Base-by-base conservation (phyloP, 35 echinoderm and acorn worm species). In the Anneissia japonica region DNA sequence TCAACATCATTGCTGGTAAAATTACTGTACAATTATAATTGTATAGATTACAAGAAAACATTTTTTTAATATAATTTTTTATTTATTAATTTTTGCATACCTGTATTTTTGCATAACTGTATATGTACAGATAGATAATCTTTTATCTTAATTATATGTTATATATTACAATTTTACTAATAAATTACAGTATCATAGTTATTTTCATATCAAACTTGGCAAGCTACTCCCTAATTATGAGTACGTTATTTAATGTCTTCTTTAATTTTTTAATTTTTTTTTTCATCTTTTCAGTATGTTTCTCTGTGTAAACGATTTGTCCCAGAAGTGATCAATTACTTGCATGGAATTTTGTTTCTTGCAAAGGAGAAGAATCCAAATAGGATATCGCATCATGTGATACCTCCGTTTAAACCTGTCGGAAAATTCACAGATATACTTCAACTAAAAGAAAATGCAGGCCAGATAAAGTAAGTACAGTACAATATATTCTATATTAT, bases 301-400 rank as follows among this genome's bases (percentile, higher is more conserved):
- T 74, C 81, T 77, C 72, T 93, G n/a, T 93, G 91, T 0, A 93
- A 91, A 79, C 84, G 91, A 32, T 85, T 91, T 86, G 89, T 97
- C 17, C 95, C 95, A 72, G 95, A 97, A 73, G 91, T 89, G 0
- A 81, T 97, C 74, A 97, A 93, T 81, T 93, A 88, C 75, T 76
- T 97, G 16, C 88, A 83, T 41, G 95, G 95, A 46, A 30, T 97
- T 19, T 31, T 97, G 13, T 97, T 88, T 82, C 79, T 97, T 28
- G 81, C 91, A 34, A 88, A 56, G n/a, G 43, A 88, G 10, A 93
- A 94, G 36, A 84, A 86, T 19, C 28, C 35, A 0, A 35, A 35
- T 11, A 56, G 35, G 32, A 38, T 90, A 23, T 64, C 1, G 34
- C 84, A 91, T 33, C 30, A 91, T 43, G 74, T 91, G 13, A 40